Conservation (phyloP, 2,888 invertebrate species). For the Amphipoea oculea region DNA sequence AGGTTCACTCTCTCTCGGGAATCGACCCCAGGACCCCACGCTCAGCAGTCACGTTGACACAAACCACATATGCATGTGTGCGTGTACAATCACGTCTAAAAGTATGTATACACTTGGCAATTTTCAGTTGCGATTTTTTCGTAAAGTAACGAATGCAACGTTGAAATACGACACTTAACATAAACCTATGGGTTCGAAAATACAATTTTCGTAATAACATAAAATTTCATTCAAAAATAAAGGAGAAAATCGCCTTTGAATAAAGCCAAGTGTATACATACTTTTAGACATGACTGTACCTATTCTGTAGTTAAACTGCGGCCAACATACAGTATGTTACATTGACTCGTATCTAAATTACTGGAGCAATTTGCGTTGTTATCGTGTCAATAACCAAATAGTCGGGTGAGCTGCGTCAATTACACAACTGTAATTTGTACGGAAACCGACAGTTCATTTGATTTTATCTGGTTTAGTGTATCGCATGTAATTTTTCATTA, state of each 20-base stretch:
- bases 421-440: constrained; percentile 35
- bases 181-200: no score
- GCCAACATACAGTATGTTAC: constrained; percentile 1
- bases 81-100: no score
- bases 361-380: constrained; percentile 30
- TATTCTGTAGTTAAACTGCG: constrained; percentile 13
- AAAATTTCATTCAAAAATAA: no score
- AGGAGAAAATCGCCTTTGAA: no score
- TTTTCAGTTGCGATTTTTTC: no score
- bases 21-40: not conserved
- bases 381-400: constrained; percentile 32
- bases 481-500: not conserved
- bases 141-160: no score
- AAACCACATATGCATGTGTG: not conserved
- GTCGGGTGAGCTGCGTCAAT: constrained; percentile 41
- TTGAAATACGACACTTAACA: no score
- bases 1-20: not conserved
- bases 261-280: no score
- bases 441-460: constrained; percentile 28
- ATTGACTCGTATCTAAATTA: constrained; percentile 37
- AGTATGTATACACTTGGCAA: no score
- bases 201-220: no score
- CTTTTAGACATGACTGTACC: no score
- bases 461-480: constrained; percentile 19
- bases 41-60: not conserved